Percentiles rank a stretch among this genome's conserved stretches.
Conservation (phyloP, 2,888 invertebrate species). For the Stenolophus ochropezus region DNA sequence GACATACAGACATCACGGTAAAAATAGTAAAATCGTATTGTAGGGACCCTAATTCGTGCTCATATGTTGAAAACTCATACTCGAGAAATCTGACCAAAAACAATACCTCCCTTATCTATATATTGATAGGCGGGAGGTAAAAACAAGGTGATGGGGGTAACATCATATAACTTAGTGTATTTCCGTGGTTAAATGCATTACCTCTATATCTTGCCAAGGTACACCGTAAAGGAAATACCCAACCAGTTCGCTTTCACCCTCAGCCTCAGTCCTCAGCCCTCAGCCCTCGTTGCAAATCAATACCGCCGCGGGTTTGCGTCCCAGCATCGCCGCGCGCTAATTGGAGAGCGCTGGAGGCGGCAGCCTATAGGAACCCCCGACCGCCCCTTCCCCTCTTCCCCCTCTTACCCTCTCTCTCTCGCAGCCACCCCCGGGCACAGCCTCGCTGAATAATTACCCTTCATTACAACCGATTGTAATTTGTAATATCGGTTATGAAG, state of each 20-base stretch:
- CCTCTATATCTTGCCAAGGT: too few species aligned
- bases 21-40: too few species aligned
- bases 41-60: too few species aligned
- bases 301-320: not conserved
- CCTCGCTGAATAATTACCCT: conserved; percentile 17
- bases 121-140: too few species aligned
- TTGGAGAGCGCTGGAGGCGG: conserved; percentile 50
- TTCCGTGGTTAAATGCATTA: too few species aligned
- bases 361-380: conserved; percentile 5
- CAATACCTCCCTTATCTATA: too few species aligned
- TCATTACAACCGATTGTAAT: conserved; percentile 40
- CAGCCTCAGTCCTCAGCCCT: not conserved
- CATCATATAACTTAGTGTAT: too few species aligned
- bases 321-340: conserved; percentile 42
- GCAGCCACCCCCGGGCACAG: conserved; percentile 5
- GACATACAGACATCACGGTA: too few species aligned
- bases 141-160: too few species aligned
- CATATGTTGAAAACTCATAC: too few species aligned
- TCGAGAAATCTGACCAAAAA: too few species aligned
- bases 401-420: not conserved
- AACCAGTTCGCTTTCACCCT: conserved; percentile 10
- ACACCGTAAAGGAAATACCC: conserved; percentile 6
- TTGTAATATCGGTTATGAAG: conserved; percentile 13
- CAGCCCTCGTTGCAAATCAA: conserved; percentile 26
- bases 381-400: not conserved